Base-by-base conservation (phyloP, 1,140 invertebrate species). In the Drosophila navojoa region DNA sequence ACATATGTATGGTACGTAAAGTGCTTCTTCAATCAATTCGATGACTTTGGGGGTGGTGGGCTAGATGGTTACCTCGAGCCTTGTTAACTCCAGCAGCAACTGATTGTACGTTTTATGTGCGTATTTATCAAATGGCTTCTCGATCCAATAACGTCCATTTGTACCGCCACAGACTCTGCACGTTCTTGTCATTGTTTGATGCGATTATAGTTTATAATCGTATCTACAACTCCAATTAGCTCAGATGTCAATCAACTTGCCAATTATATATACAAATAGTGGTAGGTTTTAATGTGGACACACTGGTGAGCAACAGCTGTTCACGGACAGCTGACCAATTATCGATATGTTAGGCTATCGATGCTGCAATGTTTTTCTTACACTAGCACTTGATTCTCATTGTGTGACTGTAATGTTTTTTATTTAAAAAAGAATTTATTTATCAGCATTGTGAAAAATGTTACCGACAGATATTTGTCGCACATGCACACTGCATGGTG, bases 101-200 rank as follows among this genome's bases (percentile, higher is more conserved):
- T 87, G 76, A 32, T 47, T 71, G 16, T 77, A 89, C 10, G 82
- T 89, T 67, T 87, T 87, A 32, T 66, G 69, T 0, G 61, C 70
- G 16, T 79, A 89, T 35, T 89, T 84, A 16, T 79, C 63, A 6
- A 84, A 63, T 6, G 76, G 79, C 13, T 79, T 89, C 16, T 89
- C 82, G 11, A 87, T 79, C 79, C 84, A 74, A 67, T 62, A 82
- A 11, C 82, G 79, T 5, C 79, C 85, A 35, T 89, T 67, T 32
- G 22, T 35, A 1, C 67, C 61, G 6, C 58, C 79, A 47, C 82
- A 87, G 35, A 82, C 64, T 61, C 82, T 68, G 45, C 82, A 87
- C 19, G 64, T 79, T 64, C 73, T 63, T 19, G 73, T 74, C 82
- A 87, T 87, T 5, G 15, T 60, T 49, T 11, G 45, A 67, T 25